Evolutionary conservation across 2,797 vertebrate species (phyloP), one percentile per base, ranked within the genome.

Genomic region (Lophius americanus): DNA sequence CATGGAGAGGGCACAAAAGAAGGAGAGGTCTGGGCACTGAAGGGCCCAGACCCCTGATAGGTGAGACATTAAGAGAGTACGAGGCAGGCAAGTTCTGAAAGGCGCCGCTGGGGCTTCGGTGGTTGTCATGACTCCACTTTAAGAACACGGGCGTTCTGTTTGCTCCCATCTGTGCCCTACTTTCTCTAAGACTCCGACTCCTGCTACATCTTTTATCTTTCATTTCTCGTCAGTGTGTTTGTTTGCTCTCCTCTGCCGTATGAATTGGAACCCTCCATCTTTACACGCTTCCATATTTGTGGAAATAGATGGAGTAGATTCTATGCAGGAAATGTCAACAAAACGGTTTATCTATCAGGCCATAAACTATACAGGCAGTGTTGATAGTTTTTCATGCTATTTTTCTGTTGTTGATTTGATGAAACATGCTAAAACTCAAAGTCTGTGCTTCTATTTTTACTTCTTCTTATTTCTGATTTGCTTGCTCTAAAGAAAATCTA

Each of bases 71-170:
- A 51, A 73, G 65, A 13, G 59, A 74, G 65, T 69, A 75, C 5
- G 12, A 57, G 54, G 57, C 51, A 8, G 74, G 72, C 43, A 70
- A 80, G 72, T 74, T 52, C 77, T 85, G 76, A 80, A 80, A 85
- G 71, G 52, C 68, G 14, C 56, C 41, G 32, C 46, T 3, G 4
- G 75, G 82, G 81, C 76, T 74, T 70, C 57, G 60, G 76, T 60
- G 68, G 61, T 63, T 56, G 61, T 44, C 78, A 86, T 78, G 85
- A 81, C 81, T 88, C 75, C 70, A 79, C 83, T 89, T 81, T 77
- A 84, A 89, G 75, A 86, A 76, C 67, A 58, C 51, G 76, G 13
- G 52, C 13, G 1, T 13, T 53, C 71, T 3, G 13, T 63, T 79
- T 81, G 76, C 73, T 70, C 72, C 73, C 47, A 51, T 65, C 68